phyloP scores from a whole-genome alignment of 2,797 vertebrate species.

The Manis pentadactyla region DNA sequence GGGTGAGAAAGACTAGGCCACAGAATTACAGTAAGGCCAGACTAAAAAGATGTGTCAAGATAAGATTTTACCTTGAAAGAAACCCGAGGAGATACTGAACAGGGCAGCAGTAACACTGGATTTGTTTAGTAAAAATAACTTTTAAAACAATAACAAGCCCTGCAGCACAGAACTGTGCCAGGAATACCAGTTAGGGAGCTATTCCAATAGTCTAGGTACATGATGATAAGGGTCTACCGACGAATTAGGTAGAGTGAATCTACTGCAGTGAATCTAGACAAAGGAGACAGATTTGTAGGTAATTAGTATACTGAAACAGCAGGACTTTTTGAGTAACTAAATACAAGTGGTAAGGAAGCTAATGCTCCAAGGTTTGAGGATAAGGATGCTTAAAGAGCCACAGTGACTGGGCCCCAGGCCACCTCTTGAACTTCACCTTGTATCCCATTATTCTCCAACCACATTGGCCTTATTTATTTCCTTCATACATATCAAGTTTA shows the following conservation, averaged over 20 bases:
- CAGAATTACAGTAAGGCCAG: background rate
- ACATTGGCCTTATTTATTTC: background rate
- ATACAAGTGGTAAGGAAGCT: background rate
- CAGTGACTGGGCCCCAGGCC: background rate
- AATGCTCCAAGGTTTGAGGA: background rate
- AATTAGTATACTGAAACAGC: background rate
- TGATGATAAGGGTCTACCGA: background rate
- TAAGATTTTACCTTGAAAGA: background rate
- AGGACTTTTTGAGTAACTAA: background rate
- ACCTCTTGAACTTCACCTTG: background rate
- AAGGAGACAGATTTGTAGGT: background rate
- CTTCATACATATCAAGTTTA: background rate
- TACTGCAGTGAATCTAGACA: background rate
- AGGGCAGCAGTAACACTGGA: background rate
- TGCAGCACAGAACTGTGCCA: background rate
- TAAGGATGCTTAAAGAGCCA: background rate
- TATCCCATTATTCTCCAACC: background rate
- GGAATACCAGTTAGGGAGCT: background rate
- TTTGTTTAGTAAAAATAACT: conserved; percentile 5
- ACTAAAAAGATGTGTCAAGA: background rate
- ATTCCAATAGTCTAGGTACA: background rate
- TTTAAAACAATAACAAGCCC: background rate
- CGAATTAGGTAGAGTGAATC: too few species aligned
- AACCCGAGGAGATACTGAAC: background rate
- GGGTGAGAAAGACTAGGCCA: too few species aligned